phyloP scores from a whole-genome alignment of 2,113 vertebrate genomes.

The Zeus faber region DNA sequence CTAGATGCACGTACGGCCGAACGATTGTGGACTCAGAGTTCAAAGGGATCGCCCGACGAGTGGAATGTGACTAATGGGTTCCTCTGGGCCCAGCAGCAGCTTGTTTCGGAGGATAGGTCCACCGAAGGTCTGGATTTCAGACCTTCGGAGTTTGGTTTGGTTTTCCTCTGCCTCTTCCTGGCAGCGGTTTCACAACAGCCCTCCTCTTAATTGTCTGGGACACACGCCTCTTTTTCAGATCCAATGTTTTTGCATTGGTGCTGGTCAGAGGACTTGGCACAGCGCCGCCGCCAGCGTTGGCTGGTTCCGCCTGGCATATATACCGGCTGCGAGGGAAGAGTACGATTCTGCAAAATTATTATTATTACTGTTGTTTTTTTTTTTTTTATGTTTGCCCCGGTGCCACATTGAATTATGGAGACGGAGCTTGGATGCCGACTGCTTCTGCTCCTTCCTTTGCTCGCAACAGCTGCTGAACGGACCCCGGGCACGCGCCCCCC shows the following conservation, averaged over 20 bases:
- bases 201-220: slow-evolving; percentile 34
- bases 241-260: slow-evolving; percentile 20
- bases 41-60: neutral
- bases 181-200: neutral
- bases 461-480: neutral
- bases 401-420: too few relatives aligned
- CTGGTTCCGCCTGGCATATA: too few relatives aligned
- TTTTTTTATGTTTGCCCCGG: too few relatives aligned
- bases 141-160: neutral
- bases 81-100: too few relatives aligned
- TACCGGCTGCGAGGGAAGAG: too few relatives aligned
- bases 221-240: slow-evolving; percentile 41
- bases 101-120: too few relatives aligned
- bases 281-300: slow-evolving; percentile 24
- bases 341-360: too few relatives aligned
- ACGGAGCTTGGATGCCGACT: slow-evolving; percentile 23
- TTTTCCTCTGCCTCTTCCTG: too few relatives aligned
- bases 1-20: slow-evolving; percentile 4
- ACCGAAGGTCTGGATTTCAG: too few relatives aligned
- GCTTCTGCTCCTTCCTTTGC: slow-evolving; percentile 20
- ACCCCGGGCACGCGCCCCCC: slow-evolving; percentile 6
- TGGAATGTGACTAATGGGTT: neutral
- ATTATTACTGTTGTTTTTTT: too few relatives aligned
- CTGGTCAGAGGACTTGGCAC: slow-evolving; percentile 21
- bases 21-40: neutral